These are phyloP conservation scores for Mesocentrotus franciscanus DNA, from an alignment of 53 echinoderm and acorn worm genomes.

Conservation along the genomic window DNA sequence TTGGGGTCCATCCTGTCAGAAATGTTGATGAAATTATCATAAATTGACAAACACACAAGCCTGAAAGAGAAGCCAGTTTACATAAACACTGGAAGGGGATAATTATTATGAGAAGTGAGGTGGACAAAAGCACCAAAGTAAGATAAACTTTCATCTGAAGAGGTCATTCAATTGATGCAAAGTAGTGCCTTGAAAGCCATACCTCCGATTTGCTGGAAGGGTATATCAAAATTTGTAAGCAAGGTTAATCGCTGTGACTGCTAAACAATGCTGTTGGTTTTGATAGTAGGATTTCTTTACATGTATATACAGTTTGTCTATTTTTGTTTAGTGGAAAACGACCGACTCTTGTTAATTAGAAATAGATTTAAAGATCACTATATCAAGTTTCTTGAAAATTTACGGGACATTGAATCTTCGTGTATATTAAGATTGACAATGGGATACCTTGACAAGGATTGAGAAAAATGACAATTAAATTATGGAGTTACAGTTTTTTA, in stretches of 20 bases:
- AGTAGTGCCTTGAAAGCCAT: neutral
- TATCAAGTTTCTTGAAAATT: neutral
- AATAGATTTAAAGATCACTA: neutral
- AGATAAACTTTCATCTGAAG: neutral
- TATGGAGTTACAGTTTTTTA: no score
- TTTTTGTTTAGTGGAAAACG: neutral
- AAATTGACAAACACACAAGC: constrained; percentile 29
- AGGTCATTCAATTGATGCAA: neutral
- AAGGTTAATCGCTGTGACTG: constrained; percentile 31
- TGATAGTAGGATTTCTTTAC: neutral
- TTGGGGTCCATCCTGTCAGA: neutral
- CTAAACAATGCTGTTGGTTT: neutral
- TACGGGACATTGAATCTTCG: neutral
- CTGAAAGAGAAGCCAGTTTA: constrained; percentile 17
- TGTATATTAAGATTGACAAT: neutral
- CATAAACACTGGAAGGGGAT: constrained; percentile 46
- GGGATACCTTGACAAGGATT: neutral
- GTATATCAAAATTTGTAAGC: constrained; percentile 52
- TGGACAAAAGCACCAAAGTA: neutral
- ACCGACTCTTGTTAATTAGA: neutral
- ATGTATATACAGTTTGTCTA: neutral
- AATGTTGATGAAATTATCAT: constrained; percentile 52
- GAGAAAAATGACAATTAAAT: no score
- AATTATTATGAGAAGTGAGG: constrained; percentile 1
- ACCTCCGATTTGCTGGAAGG: neutral